A percentile compares a stretch with the other conserved stretches of the same genome.
Conservation (phyloP, 2,888 invertebrate genomes). For the Cryptus armator region DNA sequence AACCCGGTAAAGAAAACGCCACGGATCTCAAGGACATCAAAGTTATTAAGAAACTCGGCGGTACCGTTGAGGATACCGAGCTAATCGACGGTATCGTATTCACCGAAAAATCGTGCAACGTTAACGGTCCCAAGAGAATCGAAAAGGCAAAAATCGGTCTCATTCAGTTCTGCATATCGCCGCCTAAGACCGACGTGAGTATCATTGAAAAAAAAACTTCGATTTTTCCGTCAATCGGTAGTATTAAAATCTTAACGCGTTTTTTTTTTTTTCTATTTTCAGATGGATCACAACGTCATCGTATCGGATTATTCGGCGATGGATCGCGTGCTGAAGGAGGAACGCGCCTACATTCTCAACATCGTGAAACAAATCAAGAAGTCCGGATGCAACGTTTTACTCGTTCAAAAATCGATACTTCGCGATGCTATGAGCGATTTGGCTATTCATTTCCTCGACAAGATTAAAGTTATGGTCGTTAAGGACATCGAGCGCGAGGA, state of each 20-base stretch:
- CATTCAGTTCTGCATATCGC: constrained; percentile 99
- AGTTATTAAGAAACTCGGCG: constrained; percentile 98
- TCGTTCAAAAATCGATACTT: constrained; percentile 94
- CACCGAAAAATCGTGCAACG: constrained; percentile 94
- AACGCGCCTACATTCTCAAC: constrained; percentile 98
- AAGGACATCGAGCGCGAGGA: constrained; percentile 99
- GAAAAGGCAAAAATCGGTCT: constrained; percentile 99
- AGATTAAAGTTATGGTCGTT: constrained; percentile 99
- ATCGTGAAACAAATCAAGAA: constrained; percentile 99
- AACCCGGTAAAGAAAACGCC: constrained; percentile 90
- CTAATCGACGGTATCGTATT: constrained; percentile 98
- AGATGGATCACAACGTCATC: constrained; percentile 98
- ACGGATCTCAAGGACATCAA: constrained; percentile 98
- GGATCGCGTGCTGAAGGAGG: constrained; percentile 99
- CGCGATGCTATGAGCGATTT: constrained; percentile 98
- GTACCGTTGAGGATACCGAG: constrained; percentile 99
- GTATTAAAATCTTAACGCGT: neutral
- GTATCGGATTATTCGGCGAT: constrained; percentile 99
- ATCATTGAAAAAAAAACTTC: neutral
- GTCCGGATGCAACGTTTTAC: constrained; percentile 98
- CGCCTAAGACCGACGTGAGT: constrained; percentile 98
- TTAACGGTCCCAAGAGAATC: constrained; percentile 96
- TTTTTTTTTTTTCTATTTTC: constrained; percentile 64
- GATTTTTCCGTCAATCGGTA: neutral
- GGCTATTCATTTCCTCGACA: constrained; percentile 98